Percentiles rank a stretch among this genome's conserved stretches.
These are phyloP conservation scores for Neoascia interrupta DNA, from an alignment of 2,888 invertebrate genomes.

Conservation along the genomic window DNA sequence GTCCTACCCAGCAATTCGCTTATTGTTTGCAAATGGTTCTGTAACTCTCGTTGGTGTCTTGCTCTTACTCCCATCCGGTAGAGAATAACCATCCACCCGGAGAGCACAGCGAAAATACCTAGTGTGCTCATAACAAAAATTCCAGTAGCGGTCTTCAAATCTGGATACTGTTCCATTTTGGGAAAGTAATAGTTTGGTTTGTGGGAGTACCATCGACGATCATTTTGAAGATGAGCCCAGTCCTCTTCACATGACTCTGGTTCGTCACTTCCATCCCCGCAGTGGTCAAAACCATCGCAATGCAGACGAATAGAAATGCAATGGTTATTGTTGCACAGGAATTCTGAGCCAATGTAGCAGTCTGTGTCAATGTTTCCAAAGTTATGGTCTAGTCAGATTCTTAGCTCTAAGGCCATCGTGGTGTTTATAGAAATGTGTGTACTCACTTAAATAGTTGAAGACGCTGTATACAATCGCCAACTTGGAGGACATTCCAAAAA, in stretches of 20 bases:
- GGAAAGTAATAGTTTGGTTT: constrained; percentile 88
- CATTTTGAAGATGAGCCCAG: constrained; percentile 81
- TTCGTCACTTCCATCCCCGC: constrained; percentile 87
- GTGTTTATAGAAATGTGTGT: not conserved
- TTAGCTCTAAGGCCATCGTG: not conserved
- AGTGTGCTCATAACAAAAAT: constrained; percentile 84
- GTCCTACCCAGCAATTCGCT: constrained; percentile 83
- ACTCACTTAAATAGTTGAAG: constrained; percentile 85
- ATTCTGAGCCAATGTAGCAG: constrained; percentile 85
- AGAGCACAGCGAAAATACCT: constrained; percentile 83
- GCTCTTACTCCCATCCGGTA: constrained; percentile 84
- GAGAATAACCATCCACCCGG: constrained; percentile 83
- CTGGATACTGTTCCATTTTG: constrained; percentile 84
- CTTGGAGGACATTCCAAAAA: constrained; percentile 83
- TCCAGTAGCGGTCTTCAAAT: constrained; percentile 84
- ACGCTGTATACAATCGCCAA: constrained; percentile 86
- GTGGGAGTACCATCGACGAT: constrained; percentile 84
- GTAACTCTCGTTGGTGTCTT: constrained; percentile 83
- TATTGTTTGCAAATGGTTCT: constrained; percentile 85
- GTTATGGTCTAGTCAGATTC: too few relatives aligned
- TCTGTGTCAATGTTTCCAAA: constrained; percentile 78
- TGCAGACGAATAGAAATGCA: constrained; percentile 85
- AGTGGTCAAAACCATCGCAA: constrained; percentile 89
- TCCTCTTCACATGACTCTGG: constrained; percentile 83
- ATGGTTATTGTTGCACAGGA: constrained; percentile 85